Conservation (phyloP, 1,140 invertebrate species). For the Maniola jurtina region DNA sequence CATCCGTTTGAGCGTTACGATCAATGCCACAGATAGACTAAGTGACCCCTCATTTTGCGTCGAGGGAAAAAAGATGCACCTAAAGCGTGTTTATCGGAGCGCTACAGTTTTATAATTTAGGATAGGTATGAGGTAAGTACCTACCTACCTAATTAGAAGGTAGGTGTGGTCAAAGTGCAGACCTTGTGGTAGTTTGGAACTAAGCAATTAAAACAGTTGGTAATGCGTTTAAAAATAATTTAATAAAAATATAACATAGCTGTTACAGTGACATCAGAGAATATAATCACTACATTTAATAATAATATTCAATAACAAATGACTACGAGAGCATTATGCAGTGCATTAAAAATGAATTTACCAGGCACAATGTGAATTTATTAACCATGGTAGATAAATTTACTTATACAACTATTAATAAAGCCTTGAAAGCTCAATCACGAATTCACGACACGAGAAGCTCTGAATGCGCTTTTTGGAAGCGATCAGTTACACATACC, state of each 20-base stretch:
- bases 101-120: too few relatives aligned
- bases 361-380: conserved; percentile 39
- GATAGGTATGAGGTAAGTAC: too few relatives aligned
- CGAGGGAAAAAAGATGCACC: too few relatives aligned
- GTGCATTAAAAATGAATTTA: conserved; percentile 39
- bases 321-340: conserved; percentile 33
- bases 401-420: conserved; percentile 14
- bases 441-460: conserved; percentile 6
- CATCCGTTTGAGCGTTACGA: too few relatives aligned
- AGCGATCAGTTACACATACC: too few relatives aligned
- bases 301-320: conserved; percentile 23
- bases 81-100: too few relatives aligned
- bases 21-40: too few relatives aligned
- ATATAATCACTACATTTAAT: too few relatives aligned
- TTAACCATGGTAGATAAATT: conserved; percentile 16
- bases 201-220: neutral
- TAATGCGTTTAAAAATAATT: conserved; percentile 29
- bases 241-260: conserved; percentile 32
- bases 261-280: conserved; percentile 1
- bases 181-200: neutral
- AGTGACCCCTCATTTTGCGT: too few relatives aligned
- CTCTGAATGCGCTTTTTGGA: conserved; percentile 4
- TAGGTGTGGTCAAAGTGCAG: too few relatives aligned
- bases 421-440: conserved; percentile 15
- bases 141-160: too few relatives aligned